Conservation (phyloP, 1,140 invertebrate species). For the Ectropis grisescens region DNA sequence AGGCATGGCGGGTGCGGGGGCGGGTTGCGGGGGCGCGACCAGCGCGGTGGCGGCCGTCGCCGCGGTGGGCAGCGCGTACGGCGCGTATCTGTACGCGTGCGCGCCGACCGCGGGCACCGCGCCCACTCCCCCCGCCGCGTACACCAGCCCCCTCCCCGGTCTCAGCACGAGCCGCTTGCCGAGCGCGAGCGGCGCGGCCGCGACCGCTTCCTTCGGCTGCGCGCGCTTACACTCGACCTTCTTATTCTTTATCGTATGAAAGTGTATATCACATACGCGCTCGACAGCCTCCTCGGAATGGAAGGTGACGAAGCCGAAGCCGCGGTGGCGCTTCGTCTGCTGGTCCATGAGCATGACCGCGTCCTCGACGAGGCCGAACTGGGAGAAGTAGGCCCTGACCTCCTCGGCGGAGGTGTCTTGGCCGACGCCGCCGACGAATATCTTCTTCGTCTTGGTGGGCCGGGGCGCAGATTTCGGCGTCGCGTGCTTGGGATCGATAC, state of each 20-base stretch:
- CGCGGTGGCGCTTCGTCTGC: slow-evolving; percentile 91
- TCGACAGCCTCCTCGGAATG: slow-evolving; percentile 93
- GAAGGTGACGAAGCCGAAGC: slow-evolving; percentile 94
- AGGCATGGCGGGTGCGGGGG: slow-evolving; percentile 71
- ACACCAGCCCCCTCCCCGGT: slow-evolving; percentile 41
- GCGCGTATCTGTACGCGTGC: slow-evolving; percentile 78
- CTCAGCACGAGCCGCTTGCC: slow-evolving; percentile 58
- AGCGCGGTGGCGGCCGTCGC: slow-evolving; percentile 63
- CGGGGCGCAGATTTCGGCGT: slow-evolving; percentile 92
- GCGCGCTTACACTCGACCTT: slow-evolving; percentile 95
- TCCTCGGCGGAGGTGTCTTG: slow-evolving; percentile 93
- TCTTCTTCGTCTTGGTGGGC: slow-evolving; percentile 91
- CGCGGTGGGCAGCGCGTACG: slow-evolving; percentile 69
- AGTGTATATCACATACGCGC: slow-evolving; percentile 92
- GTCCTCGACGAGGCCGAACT: slow-evolving; percentile 93
- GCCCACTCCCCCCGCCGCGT: slow-evolving; percentile 57
- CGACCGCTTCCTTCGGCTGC: slow-evolving; percentile 91
- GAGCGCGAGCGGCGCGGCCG: slow-evolving; percentile 61
- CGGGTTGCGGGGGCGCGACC: slow-evolving; percentile 67
- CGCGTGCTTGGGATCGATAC: slow-evolving; percentile 94
- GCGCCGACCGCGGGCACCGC: slow-evolving; percentile 44
- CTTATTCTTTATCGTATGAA: slow-evolving; percentile 94
- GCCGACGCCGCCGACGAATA: slow-evolving; percentile 92
- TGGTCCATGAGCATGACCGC: slow-evolving; percentile 96
- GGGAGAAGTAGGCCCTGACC: slow-evolving; percentile 91